Evolutionary conservation across 2,113 vertebrate genomes (phyloP).

Genomic region (Triplophysa tibetana): DNA sequence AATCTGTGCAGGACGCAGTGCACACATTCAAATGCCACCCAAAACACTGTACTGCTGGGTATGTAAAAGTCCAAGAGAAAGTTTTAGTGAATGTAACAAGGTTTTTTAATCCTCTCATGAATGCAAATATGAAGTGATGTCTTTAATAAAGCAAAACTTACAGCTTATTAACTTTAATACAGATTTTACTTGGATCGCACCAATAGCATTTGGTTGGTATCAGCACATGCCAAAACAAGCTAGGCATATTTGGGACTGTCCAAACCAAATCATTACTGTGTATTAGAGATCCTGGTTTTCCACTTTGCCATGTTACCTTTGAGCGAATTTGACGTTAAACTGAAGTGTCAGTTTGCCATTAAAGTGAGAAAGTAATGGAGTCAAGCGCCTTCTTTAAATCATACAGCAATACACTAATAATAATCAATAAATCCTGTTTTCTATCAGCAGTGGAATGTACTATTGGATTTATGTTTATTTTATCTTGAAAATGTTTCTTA

Average conservation of each 20-base stretch:
- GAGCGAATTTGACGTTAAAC: not conserved
- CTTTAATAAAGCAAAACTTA: slow-evolving; percentile 20
- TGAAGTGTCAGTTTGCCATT: slow-evolving; percentile 11
- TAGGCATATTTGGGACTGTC: slow-evolving; percentile 9
- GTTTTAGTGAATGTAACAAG: not conserved
- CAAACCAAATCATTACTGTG: slow-evolving; percentile 26
- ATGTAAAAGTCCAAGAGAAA: not conserved
- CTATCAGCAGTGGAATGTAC: not conserved
- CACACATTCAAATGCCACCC: slow-evolving; percentile 9
- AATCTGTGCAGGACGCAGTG: not conserved
- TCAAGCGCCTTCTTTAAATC: not conserved
- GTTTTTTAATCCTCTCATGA: slow-evolving; percentile 7
- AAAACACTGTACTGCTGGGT: not conserved
- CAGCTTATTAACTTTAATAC: slow-evolving; percentile 25
- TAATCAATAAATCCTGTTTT: not conserved
- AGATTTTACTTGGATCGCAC: slow-evolving; percentile 26
- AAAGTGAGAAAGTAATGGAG: not conserved
- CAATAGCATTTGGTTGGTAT: slow-evolving; percentile 1
- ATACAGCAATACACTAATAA: not conserved
- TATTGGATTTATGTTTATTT: not conserved
- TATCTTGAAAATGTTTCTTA: not conserved
- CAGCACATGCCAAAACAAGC: slow-evolving; percentile 23
- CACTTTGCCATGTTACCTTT: not conserved
- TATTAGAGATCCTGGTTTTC: slow-evolving; percentile 29
- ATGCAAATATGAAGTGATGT: slow-evolving; percentile 20